Evolutionary conservation across 2,113 vertebrate genomes (phyloP), one percentile per base, ranked within the genome.

Genomic region (Pao palembangensis): DNA sequence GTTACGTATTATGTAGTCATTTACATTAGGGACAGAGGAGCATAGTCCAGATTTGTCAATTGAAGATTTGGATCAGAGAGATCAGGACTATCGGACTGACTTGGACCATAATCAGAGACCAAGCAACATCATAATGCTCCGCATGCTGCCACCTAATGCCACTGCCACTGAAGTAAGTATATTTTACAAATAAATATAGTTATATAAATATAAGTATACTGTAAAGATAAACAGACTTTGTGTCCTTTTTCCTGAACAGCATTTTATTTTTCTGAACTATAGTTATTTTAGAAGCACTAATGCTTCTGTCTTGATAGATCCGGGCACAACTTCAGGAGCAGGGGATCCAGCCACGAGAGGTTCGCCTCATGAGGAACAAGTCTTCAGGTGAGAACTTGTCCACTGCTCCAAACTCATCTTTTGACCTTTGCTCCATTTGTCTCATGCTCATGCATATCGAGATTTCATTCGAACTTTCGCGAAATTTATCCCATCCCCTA

Each of bases 101-200:
- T 79, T 90, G 1, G 86, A 93, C 43, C 91, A 92, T 53, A 86
- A 86, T 60, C 92, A 94, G 69, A 91, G 92, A 46, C 93, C 93
- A 78, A 95, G 94, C 90, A 94, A 93, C 89, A 95, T 96, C 83
- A 91, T 96, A 77, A 96, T 95, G 94, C 90, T 95, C 69, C 91
- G 94, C 55, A 94, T 95, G 93, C 90, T 95, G 71, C 94, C 94
- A 19, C 92, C 92, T 34, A 92, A 90, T 34, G 93, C 92, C 74
- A 93, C 93, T 2, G 89, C 94, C 76, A 94, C 92, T 43, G 93
- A 96, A 47, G 94, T 95, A 86, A 52, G 64, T 55, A 19, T 16
- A 19, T 14, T 34, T 25, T 47, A 15, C 41, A 15, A 54, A 10
- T 17, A n/a, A 47, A 46, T 46, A 46, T 46, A 11, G 34, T 38